phyloP scores from a whole-genome alignment of 2,113 vertebrate species.

The Empidonax traillii region DNA sequence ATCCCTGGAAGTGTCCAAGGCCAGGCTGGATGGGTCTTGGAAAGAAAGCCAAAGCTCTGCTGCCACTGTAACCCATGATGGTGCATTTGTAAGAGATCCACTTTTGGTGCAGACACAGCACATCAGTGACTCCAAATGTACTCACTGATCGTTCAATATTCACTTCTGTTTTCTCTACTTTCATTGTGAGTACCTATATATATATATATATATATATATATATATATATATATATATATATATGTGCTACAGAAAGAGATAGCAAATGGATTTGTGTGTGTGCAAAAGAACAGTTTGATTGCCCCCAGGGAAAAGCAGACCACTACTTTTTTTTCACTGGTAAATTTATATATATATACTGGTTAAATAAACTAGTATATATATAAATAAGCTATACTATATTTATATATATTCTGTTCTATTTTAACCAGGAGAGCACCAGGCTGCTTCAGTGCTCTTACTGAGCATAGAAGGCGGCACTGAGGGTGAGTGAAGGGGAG shows the following conservation, averaged over 20 bases:
- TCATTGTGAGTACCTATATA: neutral
- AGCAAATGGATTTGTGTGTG: neutral
- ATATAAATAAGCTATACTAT: neutral
- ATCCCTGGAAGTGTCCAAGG: neutral
- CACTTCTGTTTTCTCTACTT: neutral
- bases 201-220: neutral
- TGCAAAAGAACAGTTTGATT: neutral
- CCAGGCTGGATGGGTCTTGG: neutral
- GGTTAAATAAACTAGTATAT: neutral
- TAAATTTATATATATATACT: too few relatives aligned
- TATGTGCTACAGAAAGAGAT: neutral
- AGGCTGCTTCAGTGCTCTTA: neutral
- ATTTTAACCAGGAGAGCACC: neutral
- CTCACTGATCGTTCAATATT: neutral
- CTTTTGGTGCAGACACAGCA: neutral
- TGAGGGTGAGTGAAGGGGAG: neutral
- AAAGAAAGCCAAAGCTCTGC: neutral
- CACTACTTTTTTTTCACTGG: neutral
- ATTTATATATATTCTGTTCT: neutral
- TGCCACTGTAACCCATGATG: neutral
- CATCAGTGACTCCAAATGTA: neutral
- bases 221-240: neutral
- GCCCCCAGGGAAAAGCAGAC: neutral
- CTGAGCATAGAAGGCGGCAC: neutral
- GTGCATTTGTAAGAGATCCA: neutral